These are phyloP conservation scores for Cryptotis parvus DNA, from an alignment of 2,113 vertebrate genomes.

Conservation along the genomic window DNA sequence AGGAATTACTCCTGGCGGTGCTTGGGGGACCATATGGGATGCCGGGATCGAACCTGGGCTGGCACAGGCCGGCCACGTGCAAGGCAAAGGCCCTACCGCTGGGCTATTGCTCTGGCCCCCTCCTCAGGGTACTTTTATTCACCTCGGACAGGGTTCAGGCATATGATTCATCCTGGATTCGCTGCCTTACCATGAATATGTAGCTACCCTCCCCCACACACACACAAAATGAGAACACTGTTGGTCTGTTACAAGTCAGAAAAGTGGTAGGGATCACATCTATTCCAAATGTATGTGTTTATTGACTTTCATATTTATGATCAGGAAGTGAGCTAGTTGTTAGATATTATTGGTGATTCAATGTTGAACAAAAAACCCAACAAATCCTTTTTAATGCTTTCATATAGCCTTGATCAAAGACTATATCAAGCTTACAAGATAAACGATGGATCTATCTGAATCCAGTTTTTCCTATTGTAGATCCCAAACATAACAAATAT, in stretches of 20 bases:
- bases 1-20: too few relatives aligned
- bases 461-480: conserved; percentile 51
- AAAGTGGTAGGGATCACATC: conserved; percentile 39
- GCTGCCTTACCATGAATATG: background rate
- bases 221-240: conserved; percentile 26
- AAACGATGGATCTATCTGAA: conserved; percentile 52
- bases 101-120: too few relatives aligned
- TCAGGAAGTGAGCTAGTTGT: conserved; percentile 34
- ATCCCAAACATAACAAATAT: conserved; percentile 62
- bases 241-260: background rate
- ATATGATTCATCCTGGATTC: background rate
- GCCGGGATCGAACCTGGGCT: too few relatives aligned
- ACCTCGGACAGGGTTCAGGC: background rate
- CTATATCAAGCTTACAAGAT: conserved; percentile 41
- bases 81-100: too few relatives aligned
- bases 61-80: too few relatives aligned
- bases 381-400: conserved; percentile 49
- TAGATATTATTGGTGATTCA: conserved; percentile 21
- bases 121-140: background rate
- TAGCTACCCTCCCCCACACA: background rate
- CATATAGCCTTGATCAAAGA: conserved; percentile 36
- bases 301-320: conserved; percentile 15
- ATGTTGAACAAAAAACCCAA: conserved; percentile 44
- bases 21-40: too few relatives aligned
- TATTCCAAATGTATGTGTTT: background rate